Conservation (phyloP, 30 jellyfish, hydroid and myxozoan species). For the Cassiopea xamachana region DNA sequence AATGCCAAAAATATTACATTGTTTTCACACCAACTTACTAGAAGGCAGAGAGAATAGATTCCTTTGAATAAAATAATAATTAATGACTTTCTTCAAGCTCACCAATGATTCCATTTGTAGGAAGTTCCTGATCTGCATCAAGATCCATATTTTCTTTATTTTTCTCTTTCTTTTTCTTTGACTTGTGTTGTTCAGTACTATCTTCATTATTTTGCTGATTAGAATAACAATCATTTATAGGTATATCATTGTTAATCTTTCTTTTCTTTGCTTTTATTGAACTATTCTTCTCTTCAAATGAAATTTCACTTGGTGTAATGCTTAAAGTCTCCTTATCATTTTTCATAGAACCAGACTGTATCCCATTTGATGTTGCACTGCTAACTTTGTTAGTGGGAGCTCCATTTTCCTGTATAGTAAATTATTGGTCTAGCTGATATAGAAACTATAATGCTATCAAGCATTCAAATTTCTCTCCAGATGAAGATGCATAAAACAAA, state of each 20-base stretch:
- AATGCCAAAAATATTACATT: too few species aligned
- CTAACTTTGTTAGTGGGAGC: background rate
- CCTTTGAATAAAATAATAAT: too few species aligned
- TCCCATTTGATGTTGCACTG: background rate
- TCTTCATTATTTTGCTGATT: background rate
- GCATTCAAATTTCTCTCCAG: too few species aligned
- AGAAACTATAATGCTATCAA: too few species aligned
- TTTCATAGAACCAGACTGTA: background rate
- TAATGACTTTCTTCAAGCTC: background rate
- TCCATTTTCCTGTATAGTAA: background rate
- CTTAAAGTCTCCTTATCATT: background rate
- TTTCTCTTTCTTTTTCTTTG: conserved; percentile 15
- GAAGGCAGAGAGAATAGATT: too few species aligned
- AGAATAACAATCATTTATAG: background rate
- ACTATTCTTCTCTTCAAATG: background rate
- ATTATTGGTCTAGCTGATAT: background rate
- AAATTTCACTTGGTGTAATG: background rate
- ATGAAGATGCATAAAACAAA: too few species aligned
- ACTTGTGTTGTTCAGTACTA: background rate
- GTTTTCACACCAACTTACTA: too few species aligned
- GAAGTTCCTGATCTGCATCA: background rate
- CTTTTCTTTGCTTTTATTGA: conserved; percentile 19
- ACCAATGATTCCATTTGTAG: background rate
- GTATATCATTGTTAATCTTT: conserved; percentile 16
- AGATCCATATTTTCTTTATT: background rate